Percentiles rank a stretch among this genome's conserved stretches.
phyloP scores from a whole-genome alignment of 2,113 vertebrate species.

The Brevimyrus niger region DNA sequence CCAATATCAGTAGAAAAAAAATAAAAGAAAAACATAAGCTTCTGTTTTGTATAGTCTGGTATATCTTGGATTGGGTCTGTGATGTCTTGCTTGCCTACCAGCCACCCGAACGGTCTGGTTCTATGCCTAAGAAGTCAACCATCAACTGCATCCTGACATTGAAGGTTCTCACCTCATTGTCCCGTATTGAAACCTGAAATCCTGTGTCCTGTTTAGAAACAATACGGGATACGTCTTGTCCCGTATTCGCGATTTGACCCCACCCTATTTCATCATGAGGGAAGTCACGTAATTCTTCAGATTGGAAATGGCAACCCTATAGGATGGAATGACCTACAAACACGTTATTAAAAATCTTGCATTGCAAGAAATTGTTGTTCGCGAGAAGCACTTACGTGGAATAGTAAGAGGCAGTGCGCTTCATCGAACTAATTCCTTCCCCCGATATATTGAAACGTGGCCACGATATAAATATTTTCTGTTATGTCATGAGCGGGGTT shows the following conservation, averaged over 20 bases:
- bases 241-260: background rate
- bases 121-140: background rate
- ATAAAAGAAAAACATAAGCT: background rate
- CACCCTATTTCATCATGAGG: background rate
- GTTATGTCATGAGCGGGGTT: background rate
- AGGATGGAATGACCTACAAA: background rate
- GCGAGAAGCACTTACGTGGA: background rate
- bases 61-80: background rate
- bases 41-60: background rate
- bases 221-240: background rate
- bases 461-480: background rate
- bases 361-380: background rate
- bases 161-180: background rate
- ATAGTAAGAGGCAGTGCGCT: background rate
- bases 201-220: background rate
- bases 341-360: background rate
- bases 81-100: background rate
- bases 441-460: background rate
- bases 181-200: background rate
- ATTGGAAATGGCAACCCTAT: background rate
- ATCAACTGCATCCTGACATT: background rate
- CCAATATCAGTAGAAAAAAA: background rate
- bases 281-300: background rate
- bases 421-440: background rate
- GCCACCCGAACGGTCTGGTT: background rate